Evolutionary conservation across 2,888 invertebrate species (phyloP), one percentile per base, ranked within the genome.

Genomic region (Meandrusa payeni): DNA sequence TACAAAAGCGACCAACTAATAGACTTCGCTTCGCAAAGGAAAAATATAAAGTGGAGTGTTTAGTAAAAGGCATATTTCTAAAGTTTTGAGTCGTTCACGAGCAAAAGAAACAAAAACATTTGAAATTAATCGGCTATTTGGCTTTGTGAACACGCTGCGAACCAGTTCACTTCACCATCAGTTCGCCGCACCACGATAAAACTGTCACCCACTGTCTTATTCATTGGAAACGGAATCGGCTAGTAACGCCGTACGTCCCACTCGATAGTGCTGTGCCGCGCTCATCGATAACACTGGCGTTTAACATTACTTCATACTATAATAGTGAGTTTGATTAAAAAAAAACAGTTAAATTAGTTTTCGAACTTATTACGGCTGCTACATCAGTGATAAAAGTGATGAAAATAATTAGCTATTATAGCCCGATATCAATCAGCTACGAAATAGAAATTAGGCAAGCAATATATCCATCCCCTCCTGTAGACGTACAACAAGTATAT

Each of bases 121-220:
- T 22, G 6, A 20, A 26, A 43, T 43, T 43, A 43, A 37, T 43
- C 36, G 31, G 19, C 29, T 17, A 15, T 40, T 40, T 24, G 42
- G 29, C 12, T 31, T 29, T 22, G 24, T 10, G 10, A 24, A 9
- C 33, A 7, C 9, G 32, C 27, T 1, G 20, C 10, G 23, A 10
- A 19, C 10, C 27, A 27, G 2, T 19, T 24, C 34, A 13, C 26
- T 12, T 23, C 20, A 41, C 27, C 33, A 33, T 33, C 27, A 40
- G 32, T 19, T 22, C 20, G 26, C 27, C 19, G 10, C 38, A 4
- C 22, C 24, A 5, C 27, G 12, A 39, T 44, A 38, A 44, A 44
- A 33, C 44, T 44, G 38, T 44, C 38, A 38, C 27, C 17, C 10
- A 10, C 20, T 27, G 28, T 33, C 38, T 38, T 31, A 43, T 43